phyloP scores from a whole-genome alignment of 2,113 vertebrate genomes.

The Seriola quinqueradiata region DNA sequence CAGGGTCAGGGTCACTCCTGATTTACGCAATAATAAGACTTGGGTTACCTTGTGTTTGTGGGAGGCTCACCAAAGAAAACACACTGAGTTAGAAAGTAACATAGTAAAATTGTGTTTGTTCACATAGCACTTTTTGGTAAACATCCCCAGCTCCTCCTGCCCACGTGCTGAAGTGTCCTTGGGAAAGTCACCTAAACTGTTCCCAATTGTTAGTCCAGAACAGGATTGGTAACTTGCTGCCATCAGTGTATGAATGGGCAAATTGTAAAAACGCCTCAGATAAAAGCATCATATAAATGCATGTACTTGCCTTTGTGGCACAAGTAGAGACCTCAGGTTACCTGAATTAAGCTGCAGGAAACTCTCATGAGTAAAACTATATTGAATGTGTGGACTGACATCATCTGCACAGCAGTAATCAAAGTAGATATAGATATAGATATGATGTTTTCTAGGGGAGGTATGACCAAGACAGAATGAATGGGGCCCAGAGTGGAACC shows the following conservation, averaged over 20 bases:
- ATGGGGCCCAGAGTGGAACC: neutral
- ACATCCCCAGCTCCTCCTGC: too few relatives aligned
- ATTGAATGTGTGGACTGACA: neutral
- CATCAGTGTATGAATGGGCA: too few relatives aligned
- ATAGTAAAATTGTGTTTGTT: neutral
- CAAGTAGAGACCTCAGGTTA: neutral
- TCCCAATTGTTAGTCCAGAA: neutral
- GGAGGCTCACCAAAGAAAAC: neutral
- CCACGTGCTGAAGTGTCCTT: too few relatives aligned
- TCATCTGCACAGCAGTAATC: constrained; percentile 3
- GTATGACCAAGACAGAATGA: neutral
- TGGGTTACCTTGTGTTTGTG: neutral
- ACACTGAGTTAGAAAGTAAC: neutral
- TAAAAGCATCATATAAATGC: too few relatives aligned
- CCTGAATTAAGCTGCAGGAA: neutral
- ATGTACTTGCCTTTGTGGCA: neutral
- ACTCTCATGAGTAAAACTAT: neutral
- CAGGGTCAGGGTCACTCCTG: constrained; percentile 9
- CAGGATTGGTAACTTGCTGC: neutral
- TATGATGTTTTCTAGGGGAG: too few relatives aligned
- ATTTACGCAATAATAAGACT: constrained; percentile 10
- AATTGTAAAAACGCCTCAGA: too few relatives aligned
- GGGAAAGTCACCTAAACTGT: neutral
- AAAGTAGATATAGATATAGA: neutral
- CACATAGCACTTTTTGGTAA: neutral